These are phyloP conservation scores for Neoaliturus tenellus DNA, from an alignment of 2,888 invertebrate species.

Conservation along the genomic window DNA sequence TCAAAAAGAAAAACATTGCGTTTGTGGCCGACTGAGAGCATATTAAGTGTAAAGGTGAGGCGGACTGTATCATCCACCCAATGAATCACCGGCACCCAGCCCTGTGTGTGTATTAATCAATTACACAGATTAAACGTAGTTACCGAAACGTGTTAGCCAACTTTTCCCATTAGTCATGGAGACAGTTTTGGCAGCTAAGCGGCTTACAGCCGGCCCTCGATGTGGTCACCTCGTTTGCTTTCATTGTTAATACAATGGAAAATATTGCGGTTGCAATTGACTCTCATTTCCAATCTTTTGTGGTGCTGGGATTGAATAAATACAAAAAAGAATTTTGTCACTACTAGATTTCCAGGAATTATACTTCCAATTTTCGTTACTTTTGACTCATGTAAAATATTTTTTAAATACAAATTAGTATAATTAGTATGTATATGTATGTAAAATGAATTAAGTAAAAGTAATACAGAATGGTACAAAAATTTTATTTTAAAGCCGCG, in stretches of 20 bases:
- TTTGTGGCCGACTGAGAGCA: not conserved
- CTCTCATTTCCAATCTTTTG: no score
- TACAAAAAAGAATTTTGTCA: no score
- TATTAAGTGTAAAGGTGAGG: not conserved
- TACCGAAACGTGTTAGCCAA: conserved; percentile 32
- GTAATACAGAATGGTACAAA: no score
- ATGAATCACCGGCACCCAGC: conserved; percentile 15
- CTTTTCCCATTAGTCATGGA: conserved; percentile 30
- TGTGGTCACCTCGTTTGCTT: not conserved
- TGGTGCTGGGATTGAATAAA: no score
- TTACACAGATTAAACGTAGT: conserved; percentile 30
- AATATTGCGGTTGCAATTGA: not conserved
- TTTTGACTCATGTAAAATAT: no score
- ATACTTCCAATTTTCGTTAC: no score
- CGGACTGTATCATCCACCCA: not conserved
- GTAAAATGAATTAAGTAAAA: no score
- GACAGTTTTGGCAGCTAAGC: conserved; percentile 19
- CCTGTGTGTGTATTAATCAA: conserved; percentile 17
- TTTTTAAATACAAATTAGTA: no score
- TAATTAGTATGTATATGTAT: no score
- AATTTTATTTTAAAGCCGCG: no score
- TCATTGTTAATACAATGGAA: not conserved
- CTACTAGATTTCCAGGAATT: no score
- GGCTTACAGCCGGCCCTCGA: not conserved
- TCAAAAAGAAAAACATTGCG: no score